Percentiles rank a stretch among this genome's conserved stretches.
Evolutionary conservation across 2,797 vertebrate species (phyloP).

Genomic region (Diglossa cyanea): DNA sequence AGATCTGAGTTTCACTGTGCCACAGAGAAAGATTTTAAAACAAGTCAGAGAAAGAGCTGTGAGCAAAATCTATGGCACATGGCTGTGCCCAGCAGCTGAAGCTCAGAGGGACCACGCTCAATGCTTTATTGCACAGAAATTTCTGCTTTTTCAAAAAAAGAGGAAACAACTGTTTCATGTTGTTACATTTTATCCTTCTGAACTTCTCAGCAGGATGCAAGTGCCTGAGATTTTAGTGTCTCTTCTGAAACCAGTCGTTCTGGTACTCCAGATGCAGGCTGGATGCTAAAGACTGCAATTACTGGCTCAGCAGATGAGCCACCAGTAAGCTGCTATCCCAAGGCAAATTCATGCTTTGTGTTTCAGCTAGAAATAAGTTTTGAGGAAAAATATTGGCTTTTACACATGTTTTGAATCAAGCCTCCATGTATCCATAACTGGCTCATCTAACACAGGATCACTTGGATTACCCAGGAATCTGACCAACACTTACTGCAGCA

Average conservation of each 20-base stretch:
- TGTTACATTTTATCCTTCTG: neutral
- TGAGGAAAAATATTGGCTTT: neutral
- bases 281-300: conserved; percentile 8
- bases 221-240: neutral
- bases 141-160: neutral
- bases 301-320: neutral
- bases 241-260: neutral
- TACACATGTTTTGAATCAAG: neutral
- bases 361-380: neutral
- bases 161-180: neutral
- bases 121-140: neutral
- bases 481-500: neutral
- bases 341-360: neutral
- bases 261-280: neutral
- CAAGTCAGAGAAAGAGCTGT: neutral
- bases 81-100: neutral
- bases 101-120: neutral
- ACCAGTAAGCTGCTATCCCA: neutral
- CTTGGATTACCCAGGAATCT: neutral
- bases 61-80: neutral
- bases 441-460: neutral
- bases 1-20: neutral
- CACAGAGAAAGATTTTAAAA: neutral
- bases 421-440: neutral
- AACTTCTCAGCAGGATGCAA: neutral